Evolutionary conservation across 2,797 vertebrate species (phyloP).

Genomic region (Pseudochaenichthys georgianus): DNA sequence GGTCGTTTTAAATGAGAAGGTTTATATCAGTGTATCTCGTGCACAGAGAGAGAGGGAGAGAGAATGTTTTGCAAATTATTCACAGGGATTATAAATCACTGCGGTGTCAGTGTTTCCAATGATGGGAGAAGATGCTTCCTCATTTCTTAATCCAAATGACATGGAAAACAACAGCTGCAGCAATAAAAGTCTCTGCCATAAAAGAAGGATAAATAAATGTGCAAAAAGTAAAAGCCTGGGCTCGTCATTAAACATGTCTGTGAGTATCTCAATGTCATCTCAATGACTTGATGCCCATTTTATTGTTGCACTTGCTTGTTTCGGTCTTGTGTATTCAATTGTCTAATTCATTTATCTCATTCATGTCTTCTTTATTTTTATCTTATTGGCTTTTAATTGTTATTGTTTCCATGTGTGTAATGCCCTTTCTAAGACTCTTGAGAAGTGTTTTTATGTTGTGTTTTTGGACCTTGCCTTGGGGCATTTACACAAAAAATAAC

Average conservation of each 20-base stretch:
- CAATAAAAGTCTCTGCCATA: constrained; percentile 75
- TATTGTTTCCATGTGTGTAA: constrained; percentile 29
- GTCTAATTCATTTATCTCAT: constrained; percentile 50
- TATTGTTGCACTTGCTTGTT: constrained; percentile 42
- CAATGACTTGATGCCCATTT: constrained; percentile 56
- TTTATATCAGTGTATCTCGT: constrained; percentile 62
- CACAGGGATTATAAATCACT: constrained; percentile 79
- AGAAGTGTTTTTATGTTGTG: background rate
- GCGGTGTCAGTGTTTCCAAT: constrained; percentile 69
- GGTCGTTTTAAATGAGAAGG: constrained; percentile 72
- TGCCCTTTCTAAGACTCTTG: background rate
- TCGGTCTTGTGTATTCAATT: constrained; percentile 24
- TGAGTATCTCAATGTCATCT: constrained; percentile 55
- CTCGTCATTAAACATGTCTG: constrained; percentile 66
- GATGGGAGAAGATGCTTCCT: constrained; percentile 71
- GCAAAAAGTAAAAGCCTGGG: constrained; percentile 53
- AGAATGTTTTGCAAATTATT: constrained; percentile 81
- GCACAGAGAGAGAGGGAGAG: constrained; percentile 45
- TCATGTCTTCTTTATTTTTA: constrained; percentile 38
- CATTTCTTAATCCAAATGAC: constrained; percentile 75
- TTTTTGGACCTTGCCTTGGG: background rate
- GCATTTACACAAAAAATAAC: background rate
- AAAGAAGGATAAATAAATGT: constrained; percentile 73
- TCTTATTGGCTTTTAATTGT: constrained; percentile 51
- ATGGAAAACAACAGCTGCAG: constrained; percentile 82